Evolutionary conservation across 2,113 vertebrate genomes (phyloP).

Genomic region (Xiphophorus couchianus): DNA sequence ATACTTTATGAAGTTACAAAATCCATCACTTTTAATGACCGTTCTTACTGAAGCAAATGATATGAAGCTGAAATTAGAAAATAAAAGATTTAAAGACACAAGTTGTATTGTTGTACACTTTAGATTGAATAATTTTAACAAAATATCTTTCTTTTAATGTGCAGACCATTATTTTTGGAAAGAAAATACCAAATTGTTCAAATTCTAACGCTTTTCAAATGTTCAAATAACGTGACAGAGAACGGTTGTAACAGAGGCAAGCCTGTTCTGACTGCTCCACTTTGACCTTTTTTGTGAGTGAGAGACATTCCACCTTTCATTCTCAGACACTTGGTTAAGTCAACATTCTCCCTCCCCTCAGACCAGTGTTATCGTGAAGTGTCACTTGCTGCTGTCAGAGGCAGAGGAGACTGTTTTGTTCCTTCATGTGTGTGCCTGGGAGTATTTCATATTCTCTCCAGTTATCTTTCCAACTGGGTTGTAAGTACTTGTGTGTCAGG

Average conservation of each 20-base stretch:
- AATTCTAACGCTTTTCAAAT: constrained; percentile 24
- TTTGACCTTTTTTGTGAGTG: constrained; percentile 68
- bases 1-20: no score
- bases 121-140: not conserved
- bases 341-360: constrained; percentile 71
- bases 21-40: not conserved
- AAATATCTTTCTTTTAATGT: not conserved
- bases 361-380: constrained; percentile 71
- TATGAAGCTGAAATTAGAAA: not conserved
- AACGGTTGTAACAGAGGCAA: constrained; percentile 28
- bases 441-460: constrained; percentile 24
- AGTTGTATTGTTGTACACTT: not conserved
- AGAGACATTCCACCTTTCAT: constrained; percentile 73
- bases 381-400: constrained; percentile 73
- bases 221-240: constrained; percentile 16
- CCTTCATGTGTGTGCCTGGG: constrained; percentile 18
- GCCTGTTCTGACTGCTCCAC: constrained; percentile 53
- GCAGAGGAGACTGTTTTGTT: constrained; percentile 58
- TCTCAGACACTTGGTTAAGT: constrained; percentile 73
- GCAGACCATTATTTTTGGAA: not conserved
- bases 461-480: constrained; percentile 16
- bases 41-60: not conserved
- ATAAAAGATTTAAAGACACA: constrained; percentile 3
- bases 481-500: constrained; percentile 2
- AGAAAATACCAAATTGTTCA: not conserved